phyloP scores from a whole-genome alignment of 2,797 vertebrate species.

The Onychomys leucogaster region DNA sequence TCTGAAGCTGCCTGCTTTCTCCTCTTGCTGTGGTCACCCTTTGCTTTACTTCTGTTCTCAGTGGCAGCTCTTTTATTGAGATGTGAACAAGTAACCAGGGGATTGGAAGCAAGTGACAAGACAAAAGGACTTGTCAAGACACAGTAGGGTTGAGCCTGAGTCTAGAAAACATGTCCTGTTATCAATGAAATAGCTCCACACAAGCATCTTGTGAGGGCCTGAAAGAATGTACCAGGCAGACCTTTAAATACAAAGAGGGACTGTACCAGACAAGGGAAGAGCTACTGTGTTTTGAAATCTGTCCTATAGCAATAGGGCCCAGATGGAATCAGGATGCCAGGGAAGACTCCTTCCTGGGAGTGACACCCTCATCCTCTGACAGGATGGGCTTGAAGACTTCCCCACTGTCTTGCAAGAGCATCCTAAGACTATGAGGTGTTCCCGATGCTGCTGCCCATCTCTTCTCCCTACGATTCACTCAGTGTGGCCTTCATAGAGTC shows the following conservation, averaged over 20 bases:
- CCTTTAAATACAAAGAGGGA: neutral
- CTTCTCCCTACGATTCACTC: neutral
- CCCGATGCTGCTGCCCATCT: neutral
- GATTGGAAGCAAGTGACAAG: neutral
- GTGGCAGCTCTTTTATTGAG: neutral
- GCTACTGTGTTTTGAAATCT: neutral
- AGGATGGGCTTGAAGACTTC: neutral
- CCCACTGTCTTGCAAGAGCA: neutral
- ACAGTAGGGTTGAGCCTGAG: neutral
- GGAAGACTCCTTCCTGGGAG: neutral
- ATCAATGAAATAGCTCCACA: neutral
- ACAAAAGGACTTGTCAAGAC: neutral
- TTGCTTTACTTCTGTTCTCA: neutral
- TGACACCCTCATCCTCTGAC: accelerated
- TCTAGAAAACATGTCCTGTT: neutral
- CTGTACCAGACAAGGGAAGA: neutral
- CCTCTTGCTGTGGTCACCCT: neutral
- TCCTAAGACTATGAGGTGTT: neutral
- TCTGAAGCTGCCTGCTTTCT: neutral
- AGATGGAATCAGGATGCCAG: neutral
- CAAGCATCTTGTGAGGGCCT: neutral
- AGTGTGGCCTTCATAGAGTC: neutral
- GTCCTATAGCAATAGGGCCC: too few relatives aligned
- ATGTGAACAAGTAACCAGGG: conserved; percentile 26
- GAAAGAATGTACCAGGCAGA: neutral